A percentile compares a stretch with the other conserved stretches of the same genome.
These are phyloP conservation scores for Bellardia bayeri DNA, from an alignment of 2,888 invertebrate species.

Conservation along the genomic window DNA sequence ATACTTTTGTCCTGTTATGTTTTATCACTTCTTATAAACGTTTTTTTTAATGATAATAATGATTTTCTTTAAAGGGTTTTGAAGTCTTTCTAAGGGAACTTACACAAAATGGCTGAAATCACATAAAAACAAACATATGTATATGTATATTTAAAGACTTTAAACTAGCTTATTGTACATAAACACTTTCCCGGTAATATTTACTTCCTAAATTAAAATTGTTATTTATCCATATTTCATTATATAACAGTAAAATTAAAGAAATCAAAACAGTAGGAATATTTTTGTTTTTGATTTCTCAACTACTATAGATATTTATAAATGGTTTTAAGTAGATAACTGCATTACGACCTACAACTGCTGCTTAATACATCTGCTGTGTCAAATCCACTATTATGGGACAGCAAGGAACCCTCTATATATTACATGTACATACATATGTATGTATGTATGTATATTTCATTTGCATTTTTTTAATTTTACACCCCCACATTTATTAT, in stretches of 20 bases:
- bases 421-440: too few species aligned
- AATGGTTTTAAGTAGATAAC: background rate
- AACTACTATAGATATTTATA: conserved; percentile 1
- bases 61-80: conserved; percentile 8
- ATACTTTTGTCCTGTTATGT: conserved; percentile 23
- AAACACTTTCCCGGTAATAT: too few species aligned
- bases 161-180: background rate
- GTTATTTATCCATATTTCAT: too few species aligned
- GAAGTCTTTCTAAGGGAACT: background rate
- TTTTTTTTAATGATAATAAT: conserved; percentile 31
- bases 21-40: conserved; percentile 47
- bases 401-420: background rate
- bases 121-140: background rate
- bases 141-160: background rate
- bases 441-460: background rate
- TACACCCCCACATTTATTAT: conserved; percentile 58
- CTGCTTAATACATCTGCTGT: background rate
- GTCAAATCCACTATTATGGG: too few species aligned
- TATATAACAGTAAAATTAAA: too few species aligned
- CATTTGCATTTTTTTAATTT: conserved; percentile 3
- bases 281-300: background rate
- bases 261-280: too few species aligned
- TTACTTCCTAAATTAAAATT: too few species aligned
- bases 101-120: conserved; percentile 31
- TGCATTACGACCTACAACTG: background rate